Evolutionary conservation across 2,888 invertebrate species (phyloP).

Genomic region (Cyaniris semiargus): DNA sequence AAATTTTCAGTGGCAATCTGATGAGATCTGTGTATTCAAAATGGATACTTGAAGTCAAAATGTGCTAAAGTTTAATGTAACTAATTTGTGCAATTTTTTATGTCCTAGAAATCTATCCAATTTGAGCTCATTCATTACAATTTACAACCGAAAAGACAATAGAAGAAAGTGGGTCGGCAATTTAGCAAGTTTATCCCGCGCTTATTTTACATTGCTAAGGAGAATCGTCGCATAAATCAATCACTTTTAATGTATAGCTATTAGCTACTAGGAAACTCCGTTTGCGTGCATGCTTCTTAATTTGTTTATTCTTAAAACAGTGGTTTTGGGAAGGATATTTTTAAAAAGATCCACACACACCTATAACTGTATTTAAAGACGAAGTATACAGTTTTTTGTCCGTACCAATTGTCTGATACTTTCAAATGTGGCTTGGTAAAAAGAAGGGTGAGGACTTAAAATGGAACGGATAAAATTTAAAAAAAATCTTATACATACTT

Average conservation of each 20-base stretch:
- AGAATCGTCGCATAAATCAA: conserved; percentile 29
- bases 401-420: not conserved
- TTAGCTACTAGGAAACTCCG: conserved; percentile 21
- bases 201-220: conserved; percentile 5
- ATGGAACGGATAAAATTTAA: not conserved
- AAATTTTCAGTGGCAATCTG: too few species aligned
- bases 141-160: conserved; percentile 25
- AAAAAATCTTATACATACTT: not conserved
- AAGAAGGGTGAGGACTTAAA: not conserved
- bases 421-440: not conserved
- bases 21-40: not conserved
- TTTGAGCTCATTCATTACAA: conserved; percentile 1
- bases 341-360: not conserved
- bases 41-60: not conserved
- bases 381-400: not conserved
- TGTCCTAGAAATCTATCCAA: not conserved
- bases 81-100: not conserved
- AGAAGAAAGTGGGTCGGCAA: conserved; percentile 26
- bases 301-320: conserved; percentile 23
- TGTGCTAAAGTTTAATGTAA: not conserved
- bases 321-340: not conserved
- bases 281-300: not conserved
- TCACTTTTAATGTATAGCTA: conserved; percentile 18
- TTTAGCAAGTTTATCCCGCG: conserved; percentile 25
- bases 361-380: not conserved